Conservation (phyloP, 2,113 vertebrate species). For the Dipodomys ordii region DNA sequence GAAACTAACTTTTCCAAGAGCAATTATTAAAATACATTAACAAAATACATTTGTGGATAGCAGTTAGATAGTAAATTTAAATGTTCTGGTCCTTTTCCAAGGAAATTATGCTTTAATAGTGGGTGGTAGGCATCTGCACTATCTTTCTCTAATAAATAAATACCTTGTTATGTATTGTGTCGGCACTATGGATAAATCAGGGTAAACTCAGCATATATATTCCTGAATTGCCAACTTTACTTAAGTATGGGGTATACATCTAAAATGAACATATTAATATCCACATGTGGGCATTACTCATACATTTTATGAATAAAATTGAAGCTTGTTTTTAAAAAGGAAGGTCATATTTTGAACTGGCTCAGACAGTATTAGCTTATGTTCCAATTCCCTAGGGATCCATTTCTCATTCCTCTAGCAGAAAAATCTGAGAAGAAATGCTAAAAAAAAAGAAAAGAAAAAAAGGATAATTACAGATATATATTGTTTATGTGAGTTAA, state of each 20-base stretch:
- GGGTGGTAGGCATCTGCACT: neutral
- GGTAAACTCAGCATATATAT: neutral
- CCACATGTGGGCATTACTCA: neutral
- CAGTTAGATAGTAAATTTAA: neutral
- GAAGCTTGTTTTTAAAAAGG: neutral
- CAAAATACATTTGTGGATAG: neutral
- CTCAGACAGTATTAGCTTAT: neutral
- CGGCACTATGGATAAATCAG: neutral
- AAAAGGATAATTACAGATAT: neutral
- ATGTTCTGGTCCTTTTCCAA: neutral
- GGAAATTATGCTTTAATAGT: constrained; percentile 5
- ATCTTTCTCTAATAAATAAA: constrained; percentile 45
- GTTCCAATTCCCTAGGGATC: neutral
- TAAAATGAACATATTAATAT: constrained; percentile 27
- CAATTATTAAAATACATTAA: neutral
- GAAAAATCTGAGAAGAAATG: constrained; percentile 2
- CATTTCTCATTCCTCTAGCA: neutral
- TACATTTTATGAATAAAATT: neutral
- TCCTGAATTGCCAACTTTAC: constrained; percentile 30
- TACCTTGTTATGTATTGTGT: neutral
- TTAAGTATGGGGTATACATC: neutral
- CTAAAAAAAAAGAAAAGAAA: neutral
- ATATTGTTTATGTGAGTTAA: neutral
- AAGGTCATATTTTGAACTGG: neutral
- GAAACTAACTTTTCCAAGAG: constrained; percentile 3